Percentiles rank a stretch among this genome's conserved stretches.
Conservation (phyloP, 2,113 vertebrate genomes). For the Sciurus niger region DNA sequence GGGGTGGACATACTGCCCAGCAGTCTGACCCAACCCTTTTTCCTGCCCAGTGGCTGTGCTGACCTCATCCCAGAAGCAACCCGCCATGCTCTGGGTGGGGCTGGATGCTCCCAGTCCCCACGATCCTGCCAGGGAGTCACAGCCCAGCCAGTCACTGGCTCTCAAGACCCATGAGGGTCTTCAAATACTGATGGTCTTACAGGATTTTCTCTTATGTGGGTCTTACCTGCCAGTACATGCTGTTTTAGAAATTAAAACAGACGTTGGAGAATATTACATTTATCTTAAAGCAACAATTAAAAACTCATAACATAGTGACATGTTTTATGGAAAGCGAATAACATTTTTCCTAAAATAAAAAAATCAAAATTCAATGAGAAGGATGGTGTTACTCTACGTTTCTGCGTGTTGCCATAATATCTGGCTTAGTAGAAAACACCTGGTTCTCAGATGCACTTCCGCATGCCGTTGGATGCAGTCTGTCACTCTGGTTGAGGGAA, state of each 20-base stretch:
- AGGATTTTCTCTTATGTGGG: too few relatives aligned
- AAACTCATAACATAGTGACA: not conserved
- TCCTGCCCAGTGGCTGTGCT: too few relatives aligned
- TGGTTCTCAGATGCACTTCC: accelerated
- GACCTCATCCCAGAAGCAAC: too few relatives aligned
- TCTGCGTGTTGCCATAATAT: accelerated
- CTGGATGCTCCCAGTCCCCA: too few relatives aligned
- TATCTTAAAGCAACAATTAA: not conserved
- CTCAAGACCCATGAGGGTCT: too few relatives aligned
- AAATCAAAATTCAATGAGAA: not conserved
- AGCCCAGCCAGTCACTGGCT: too few relatives aligned
- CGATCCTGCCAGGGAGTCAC: too few relatives aligned
- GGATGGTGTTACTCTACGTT: accelerated
- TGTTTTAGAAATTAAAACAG: not conserved
- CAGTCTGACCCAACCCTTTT: too few relatives aligned
- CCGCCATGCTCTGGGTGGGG: too few relatives aligned
- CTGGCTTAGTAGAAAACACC: not conserved
- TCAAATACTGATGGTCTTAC: too few relatives aligned
- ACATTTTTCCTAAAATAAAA: not conserved
- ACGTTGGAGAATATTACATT: not conserved
- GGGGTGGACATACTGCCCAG: too few relatives aligned
- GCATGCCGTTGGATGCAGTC: accelerated
- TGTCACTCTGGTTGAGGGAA: not conserved
- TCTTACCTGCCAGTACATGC: accelerated
- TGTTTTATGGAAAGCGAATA: not conserved